phyloP scores from a whole-genome alignment of 1,140 invertebrate species.

The Ceratoteleas bidentatus region DNA sequence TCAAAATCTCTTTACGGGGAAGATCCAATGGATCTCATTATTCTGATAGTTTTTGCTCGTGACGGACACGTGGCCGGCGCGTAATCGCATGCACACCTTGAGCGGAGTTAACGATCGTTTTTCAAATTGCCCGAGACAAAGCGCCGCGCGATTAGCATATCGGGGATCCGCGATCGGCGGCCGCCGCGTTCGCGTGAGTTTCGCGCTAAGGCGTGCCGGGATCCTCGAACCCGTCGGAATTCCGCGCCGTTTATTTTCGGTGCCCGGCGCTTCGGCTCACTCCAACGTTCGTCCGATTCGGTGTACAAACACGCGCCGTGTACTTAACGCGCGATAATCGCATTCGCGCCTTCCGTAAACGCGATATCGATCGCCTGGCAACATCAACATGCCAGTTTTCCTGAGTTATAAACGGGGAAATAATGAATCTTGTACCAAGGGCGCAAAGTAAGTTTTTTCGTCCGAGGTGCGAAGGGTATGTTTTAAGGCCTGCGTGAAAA shows the following conservation, averaged over 20 bases:
- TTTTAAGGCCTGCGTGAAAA: no score
- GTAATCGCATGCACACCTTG: conserved; percentile 47
- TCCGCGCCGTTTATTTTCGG: neutral
- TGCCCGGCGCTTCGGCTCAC: neutral
- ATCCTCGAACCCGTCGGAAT: neutral
- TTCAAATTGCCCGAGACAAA: conserved; percentile 40
- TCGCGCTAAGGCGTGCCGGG: neutral
- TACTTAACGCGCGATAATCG: no score
- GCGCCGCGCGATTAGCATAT: conserved; percentile 35
- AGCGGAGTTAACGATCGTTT: conserved; percentile 35
- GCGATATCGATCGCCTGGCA: no score
- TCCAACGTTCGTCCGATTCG: no score
- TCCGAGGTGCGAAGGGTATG: no score
- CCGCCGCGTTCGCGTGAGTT: neutral
- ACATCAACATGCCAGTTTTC: no score
- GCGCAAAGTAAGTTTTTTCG: no score
- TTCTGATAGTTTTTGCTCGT: conserved; percentile 8
- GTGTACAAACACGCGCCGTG: neutral
- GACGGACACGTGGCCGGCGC: conserved; percentile 18
- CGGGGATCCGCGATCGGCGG: neutral
- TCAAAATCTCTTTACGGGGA: no score
- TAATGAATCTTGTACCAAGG: no score
- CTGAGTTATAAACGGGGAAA: no score
- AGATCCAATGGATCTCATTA: neutral
- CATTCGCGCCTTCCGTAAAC: no score